phyloP scores from a whole-genome alignment of 2,888 invertebrate genomes.

The Silvanus unidentatus region DNA sequence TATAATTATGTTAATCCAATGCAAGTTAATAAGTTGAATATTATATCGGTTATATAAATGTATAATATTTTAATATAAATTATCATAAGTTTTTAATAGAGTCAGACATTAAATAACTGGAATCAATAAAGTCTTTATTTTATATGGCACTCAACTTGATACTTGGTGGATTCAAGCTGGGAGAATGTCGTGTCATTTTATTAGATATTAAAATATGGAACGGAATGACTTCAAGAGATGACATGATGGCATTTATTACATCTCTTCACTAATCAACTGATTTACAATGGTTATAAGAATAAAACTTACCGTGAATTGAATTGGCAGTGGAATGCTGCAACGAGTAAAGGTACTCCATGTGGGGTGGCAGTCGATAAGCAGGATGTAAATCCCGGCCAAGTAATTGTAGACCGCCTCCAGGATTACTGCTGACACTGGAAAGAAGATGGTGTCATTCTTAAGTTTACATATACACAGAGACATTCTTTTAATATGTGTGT shows the following conservation, averaged over 20 bases:
- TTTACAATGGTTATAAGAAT: constrained; percentile 6
- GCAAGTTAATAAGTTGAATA: no score
- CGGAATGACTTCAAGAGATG: constrained; percentile 36
- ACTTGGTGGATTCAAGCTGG: constrained; percentile 7
- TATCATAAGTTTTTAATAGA: constrained; percentile 26
- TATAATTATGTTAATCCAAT: no score
- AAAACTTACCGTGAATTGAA: constrained; percentile 65
- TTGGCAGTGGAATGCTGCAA: constrained; percentile 61
- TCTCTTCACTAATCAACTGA: constrained; percentile 17
- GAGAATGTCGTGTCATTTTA: constrained; percentile 34
- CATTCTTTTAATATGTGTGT: no score
- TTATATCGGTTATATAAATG: no score
- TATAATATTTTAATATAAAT: constrained; percentile 1
- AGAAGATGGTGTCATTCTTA: no score
- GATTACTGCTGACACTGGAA: constrained; percentile 45
- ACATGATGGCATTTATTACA: constrained; percentile 37
- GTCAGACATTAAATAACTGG: constrained; percentile 24
- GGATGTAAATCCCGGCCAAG: constrained; percentile 58
- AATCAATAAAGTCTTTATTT: constrained; percentile 28
- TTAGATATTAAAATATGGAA: constrained; percentile 44
- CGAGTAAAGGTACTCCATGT: constrained; percentile 74
- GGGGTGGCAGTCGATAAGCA: constrained; percentile 66
- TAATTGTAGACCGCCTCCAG: constrained; percentile 51
- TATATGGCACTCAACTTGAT: constrained; percentile 12
- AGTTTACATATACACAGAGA: no score